Conservation (phyloP, 2,888 invertebrate genomes). For the Eilema depressum region DNA sequence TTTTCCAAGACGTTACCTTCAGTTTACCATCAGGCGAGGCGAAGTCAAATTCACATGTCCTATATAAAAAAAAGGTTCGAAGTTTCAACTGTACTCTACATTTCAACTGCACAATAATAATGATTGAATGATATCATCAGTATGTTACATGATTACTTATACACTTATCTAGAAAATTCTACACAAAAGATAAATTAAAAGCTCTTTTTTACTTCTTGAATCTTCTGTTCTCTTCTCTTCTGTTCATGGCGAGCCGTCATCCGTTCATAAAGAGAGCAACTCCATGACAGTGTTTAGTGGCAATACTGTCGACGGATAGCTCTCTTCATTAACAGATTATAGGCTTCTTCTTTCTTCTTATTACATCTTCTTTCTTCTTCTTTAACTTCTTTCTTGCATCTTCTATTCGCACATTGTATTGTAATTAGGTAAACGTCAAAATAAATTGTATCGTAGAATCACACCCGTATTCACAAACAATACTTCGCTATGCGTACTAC, state of each 20-base stretch:
- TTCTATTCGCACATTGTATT: neutral
- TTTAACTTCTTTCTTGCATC: neutral
- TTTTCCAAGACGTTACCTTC: too few relatives aligned
- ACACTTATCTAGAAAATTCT: neutral
- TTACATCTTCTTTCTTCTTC: slow-evolving; percentile 22
- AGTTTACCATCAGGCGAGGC: too few relatives aligned
- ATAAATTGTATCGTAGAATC: too few relatives aligned
- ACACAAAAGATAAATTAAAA: neutral
- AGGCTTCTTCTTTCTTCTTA: slow-evolving; percentile 55
- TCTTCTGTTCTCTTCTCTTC: slow-evolving; percentile 14
- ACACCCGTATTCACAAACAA: too few relatives aligned
- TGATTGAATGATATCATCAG: too few relatives aligned
- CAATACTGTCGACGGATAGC: slow-evolving; percentile 99
- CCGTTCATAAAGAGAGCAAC: slow-evolving; percentile 99
- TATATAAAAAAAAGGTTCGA: too few relatives aligned
- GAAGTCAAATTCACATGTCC: too few relatives aligned
- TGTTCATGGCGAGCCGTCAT: slow-evolving; percentile 87
- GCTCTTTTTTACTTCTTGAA: neutral
- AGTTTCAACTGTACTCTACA: too few relatives aligned
- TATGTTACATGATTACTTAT: too few relatives aligned
- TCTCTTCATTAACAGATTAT: slow-evolving; percentile 97
- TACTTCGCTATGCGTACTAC: too few relatives aligned
- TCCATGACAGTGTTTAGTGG: slow-evolving; percentile 99
- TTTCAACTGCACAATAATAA: too few relatives aligned
- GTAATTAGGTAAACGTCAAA: too few relatives aligned